Evolutionary conservation across 2,888 invertebrate species (phyloP).

Genomic region (Melieria picta): DNA sequence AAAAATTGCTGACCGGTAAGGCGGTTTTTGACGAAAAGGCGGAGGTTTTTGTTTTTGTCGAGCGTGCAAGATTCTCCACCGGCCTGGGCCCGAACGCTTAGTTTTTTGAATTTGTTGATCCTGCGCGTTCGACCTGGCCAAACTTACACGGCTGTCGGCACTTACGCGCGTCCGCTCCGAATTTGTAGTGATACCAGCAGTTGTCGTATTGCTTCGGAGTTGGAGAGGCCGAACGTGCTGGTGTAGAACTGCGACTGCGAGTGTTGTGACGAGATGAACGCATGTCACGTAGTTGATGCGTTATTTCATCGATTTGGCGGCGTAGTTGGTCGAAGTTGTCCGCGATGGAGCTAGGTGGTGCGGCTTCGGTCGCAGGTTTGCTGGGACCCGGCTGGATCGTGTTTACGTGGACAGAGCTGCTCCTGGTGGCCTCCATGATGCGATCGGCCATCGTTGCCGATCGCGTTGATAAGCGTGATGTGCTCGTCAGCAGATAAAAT

Average conservation of each 20-base stretch:
- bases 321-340: neutral
- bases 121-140: neutral
- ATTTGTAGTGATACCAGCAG: conserved; percentile 40
- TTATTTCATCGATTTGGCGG: neutral
- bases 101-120: conserved; percentile 22
- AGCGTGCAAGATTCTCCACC: conserved; percentile 4
- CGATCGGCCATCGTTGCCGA: conserved; percentile 30
- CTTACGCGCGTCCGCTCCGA: conserved; percentile 32
- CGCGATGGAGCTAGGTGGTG: neutral
- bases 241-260: conserved; percentile 7
- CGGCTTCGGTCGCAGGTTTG: neutral
- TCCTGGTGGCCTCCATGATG: conserved; percentile 26
- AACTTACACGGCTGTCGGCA: conserved; percentile 34
- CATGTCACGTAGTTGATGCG: neutral
- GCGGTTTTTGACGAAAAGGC: conserved; percentile 30
- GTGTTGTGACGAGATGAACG: neutral
- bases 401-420: neutral
- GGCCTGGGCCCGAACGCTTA: conserved; percentile 29
- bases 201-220: conserved; percentile 9
- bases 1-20: conserved; percentile 32
- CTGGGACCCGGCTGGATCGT: neutral
- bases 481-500: conserved; percentile 29
- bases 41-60: conserved; percentile 8
- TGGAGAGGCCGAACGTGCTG: conserved; percentile 8
- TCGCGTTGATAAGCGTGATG: conserved; percentile 9